Evolutionary conservation across 2,797 vertebrate species (phyloP).

Genomic region (Potorous gilbertii): DNA sequence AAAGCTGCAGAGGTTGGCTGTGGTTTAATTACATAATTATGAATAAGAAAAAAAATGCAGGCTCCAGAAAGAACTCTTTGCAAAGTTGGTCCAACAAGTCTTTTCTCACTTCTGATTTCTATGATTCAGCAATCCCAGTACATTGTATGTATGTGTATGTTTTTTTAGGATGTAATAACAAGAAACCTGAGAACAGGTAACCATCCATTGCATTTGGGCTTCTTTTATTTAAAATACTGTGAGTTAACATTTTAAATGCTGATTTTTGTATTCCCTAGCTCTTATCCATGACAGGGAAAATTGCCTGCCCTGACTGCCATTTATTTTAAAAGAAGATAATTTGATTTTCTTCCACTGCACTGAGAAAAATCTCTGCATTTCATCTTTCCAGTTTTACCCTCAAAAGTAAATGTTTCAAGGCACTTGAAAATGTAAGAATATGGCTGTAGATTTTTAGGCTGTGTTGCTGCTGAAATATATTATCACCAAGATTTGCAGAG

Average conservation of each 20-base stretch:
- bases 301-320: conserved; percentile 64
- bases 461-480: conserved; percentile 21
- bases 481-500: conserved; percentile 26
- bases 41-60: background rate
- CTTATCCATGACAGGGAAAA: conserved; percentile 59
- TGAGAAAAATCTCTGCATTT: conserved; percentile 65
- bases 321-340: conserved; percentile 73
- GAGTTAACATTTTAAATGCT: conserved; percentile 58
- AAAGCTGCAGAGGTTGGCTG: background rate
- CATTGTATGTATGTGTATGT: background rate
- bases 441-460: conserved; percentile 47
- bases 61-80: background rate
- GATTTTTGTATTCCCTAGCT: conserved; percentile 60
- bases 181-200: conserved; percentile 50
- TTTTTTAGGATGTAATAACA: conserved; percentile 57
- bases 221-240: conserved; percentile 57
- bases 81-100: conserved; percentile 1
- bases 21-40: conserved; percentile 31
- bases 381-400: conserved; percentile 48
- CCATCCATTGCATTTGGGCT: conserved; percentile 31
- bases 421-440: conserved; percentile 52
- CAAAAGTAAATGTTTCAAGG: conserved; percentile 64
- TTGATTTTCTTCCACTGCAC: conserved; percentile 61
- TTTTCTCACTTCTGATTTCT: conserved; percentile 36
- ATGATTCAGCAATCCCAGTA: conserved; percentile 36